Evolutionary conservation across 1,140 invertebrate species (phyloP).

Genomic region (Polypedilum pembai): DNA sequence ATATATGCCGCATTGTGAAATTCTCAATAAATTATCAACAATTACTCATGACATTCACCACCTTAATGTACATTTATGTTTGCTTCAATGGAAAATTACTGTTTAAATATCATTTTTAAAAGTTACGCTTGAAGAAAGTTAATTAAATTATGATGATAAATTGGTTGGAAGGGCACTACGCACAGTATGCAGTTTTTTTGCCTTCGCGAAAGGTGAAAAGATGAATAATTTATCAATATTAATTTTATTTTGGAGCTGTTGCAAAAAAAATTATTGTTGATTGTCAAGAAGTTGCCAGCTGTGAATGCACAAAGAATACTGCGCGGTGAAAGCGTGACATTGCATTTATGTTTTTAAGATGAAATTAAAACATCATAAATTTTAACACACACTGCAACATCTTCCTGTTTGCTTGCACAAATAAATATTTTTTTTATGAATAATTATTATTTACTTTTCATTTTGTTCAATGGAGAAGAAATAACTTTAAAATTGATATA

Average conservation of each 20-base stretch:
- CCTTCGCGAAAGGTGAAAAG: not conserved
- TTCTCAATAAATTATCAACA: not conserved
- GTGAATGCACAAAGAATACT: not conserved
- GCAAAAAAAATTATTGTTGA: not conserved
- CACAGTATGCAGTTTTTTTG: not conserved
- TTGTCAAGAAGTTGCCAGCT: not conserved
- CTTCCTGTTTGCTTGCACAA: too few relatives aligned
- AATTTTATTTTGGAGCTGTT: not conserved
- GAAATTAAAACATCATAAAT: slow-evolving; percentile 15
- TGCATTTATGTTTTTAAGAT: not conserved
- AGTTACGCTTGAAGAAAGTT: slow-evolving; percentile 2
- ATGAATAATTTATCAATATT: slow-evolving; percentile 20
- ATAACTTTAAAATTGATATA: too few relatives aligned
- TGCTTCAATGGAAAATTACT: not conserved
- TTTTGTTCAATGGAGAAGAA: too few relatives aligned
- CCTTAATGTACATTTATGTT: not conserved
- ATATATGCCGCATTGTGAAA: not conserved
- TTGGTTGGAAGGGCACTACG: not conserved
- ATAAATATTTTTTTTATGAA: too few relatives aligned
- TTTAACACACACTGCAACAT: not conserved
- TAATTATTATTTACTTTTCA: too few relatives aligned
- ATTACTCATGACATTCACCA: slow-evolving; percentile 10
- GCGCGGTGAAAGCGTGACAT: slow-evolving; percentile 15
- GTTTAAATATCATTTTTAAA: slow-evolving; percentile 1
- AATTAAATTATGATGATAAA: slow-evolving; percentile 25